These are phyloP conservation scores for Amphimedon queenslandica DNA, from an alignment of 37 sponge, comb jelly and placozoan genomes.

Conservation along the genomic window DNA sequence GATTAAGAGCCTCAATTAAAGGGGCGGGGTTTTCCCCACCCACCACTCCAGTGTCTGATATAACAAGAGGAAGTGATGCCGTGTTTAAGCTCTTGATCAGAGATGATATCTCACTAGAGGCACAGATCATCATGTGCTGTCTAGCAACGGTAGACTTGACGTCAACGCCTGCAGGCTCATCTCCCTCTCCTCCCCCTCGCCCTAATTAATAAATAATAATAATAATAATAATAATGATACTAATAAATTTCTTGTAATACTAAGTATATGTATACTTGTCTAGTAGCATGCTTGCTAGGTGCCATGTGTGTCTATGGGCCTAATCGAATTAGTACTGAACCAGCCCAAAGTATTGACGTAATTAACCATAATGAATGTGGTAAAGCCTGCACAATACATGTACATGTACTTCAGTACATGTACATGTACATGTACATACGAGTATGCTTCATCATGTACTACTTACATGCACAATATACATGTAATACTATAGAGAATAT, in stretches of 20 bases:
- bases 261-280: neutral
- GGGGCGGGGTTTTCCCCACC: conserved; percentile 19
- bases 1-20: conserved; percentile 56
- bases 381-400: neutral
- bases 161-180: neutral
- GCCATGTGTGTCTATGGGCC: no score
- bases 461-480: no score
- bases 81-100: conserved; percentile 75
- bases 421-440: neutral
- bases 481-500: no score
- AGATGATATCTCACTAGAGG: conserved; percentile 51
- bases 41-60: conserved; percentile 10
- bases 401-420: neutral
- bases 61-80: conserved; percentile 66
- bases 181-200: neutral
- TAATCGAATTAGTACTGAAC: no score
- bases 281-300: neutral
- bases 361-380: no score
- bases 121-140: conserved; percentile 72
- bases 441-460: neutral
- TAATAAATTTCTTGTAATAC: no score
- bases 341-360: no score
- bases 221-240: no score
- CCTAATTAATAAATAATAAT: neutral
- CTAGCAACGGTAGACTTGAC: conserved; percentile 5